Evolutionary conservation across 2,113 vertebrate species (phyloP), one percentile per base, ranked within the genome.

Genomic region (Enhydra lutris): DNA sequence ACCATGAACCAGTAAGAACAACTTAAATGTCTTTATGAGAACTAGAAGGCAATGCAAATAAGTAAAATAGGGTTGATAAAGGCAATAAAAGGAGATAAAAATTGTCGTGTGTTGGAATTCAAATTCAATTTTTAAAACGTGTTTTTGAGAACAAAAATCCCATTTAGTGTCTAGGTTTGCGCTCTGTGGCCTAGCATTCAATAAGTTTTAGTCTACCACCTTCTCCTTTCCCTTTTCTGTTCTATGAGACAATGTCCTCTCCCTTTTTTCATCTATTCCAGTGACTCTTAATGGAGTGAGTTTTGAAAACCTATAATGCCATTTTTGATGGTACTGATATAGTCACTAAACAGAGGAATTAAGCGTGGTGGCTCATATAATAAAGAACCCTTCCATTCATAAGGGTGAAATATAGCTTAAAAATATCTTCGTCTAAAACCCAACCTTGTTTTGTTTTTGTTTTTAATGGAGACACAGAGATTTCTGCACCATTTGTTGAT

Each of bases 121-220:
- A 88, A 94, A 92, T 65, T 57, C 23, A 74, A 83, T 39, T 91
- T 93, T 92, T 34, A 34, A 73, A 97, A 93, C 14, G 23, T 7
- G 15, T 74, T 94, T 96, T 67, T 81, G 11, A 90, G 39, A 59
- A 67, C 2, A 82, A 97, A 96, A 96, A 85, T 78, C 23, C 45
- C n/a, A 92, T 50, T 80, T 15, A n/a, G 71, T 71, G 21, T 94
- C n/a, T 34, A 26, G 61, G 6, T 89, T 94, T 95, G 36, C 63
- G 24, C 81, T 74, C 21, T 50, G 10, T 47, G 6, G 7, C 52
- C 61, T 47, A 6, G 65, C 15, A 73, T 86, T 23, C 23, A 39
- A 13, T 47, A 90, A 65, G 39, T 85, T 18, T 88, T 82, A 67
- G 26, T 52, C 74, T 80, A 6, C 26, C 23, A 13, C 26, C 4